Base-by-base conservation (phyloP, 2,797 vertebrate genomes). In the Myotis planiceps region DNA sequence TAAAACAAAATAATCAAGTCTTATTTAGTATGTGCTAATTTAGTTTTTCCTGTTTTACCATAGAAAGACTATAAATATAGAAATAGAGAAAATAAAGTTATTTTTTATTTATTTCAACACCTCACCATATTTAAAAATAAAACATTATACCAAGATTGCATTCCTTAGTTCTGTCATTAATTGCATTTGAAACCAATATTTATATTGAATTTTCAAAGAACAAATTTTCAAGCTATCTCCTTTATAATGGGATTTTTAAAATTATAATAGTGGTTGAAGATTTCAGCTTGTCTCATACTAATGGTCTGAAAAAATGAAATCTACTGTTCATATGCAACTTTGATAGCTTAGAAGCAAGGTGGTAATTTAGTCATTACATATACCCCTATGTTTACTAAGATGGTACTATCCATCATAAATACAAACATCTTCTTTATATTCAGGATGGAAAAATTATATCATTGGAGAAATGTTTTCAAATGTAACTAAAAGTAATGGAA, bases 401-500 rank as follows among this genome's bases (percentile, higher is more conserved):
- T 42, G 6, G 13, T 53, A 84, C 23, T 75, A 42, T 49, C 21
- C 16, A 79, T 78, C 1, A 39, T 71, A 78, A 90, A 94, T 4
- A 65, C 6, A 79, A 85, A 72, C 25, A 85, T 63, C 32, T 7
- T 66, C 7, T n/a, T 71, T 72, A 45, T 9, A 51, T 63, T 79
- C 29, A 71, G 29, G 16, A 65, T 32, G 32, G 39, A n/a, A 25
- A 87, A 66, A 53, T 75, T 9, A 55, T 51, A n/a, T 49, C 45
- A 55, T 15, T 53, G 18, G 58, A 82, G 9, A 47, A 53, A 74
- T 58, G 47, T 53, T 82, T 80, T 53, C 25, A 74, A 80, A 80
- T 66, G 25, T 72, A 89, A 94, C 8, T 65, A 79, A 79, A 94
- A 85, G 42, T 45, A 85, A 55, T 66, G 32, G n/a, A 86, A 86